These are phyloP conservation scores for Saccostrea glomerata DNA, from an alignment of 1,140 invertebrate genomes.

Conservation along the genomic window DNA sequence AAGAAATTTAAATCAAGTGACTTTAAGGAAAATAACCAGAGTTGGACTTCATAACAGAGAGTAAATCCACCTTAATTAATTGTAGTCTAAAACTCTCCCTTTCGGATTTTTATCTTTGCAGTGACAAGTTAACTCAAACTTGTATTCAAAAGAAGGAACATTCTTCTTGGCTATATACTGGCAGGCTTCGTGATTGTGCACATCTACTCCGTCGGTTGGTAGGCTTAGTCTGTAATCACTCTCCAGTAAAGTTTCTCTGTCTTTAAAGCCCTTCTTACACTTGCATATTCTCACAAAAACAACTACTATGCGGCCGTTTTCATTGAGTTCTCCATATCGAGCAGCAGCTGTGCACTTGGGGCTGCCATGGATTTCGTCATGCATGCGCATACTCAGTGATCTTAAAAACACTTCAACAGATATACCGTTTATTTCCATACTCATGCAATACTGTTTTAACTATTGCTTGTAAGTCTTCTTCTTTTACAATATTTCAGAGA, in stretches of 20 bases:
- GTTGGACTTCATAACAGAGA: neutral
- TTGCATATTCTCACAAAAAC: neutral
- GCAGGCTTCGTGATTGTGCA: neutral
- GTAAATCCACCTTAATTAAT: neutral
- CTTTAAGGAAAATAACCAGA: too few relatives aligned
- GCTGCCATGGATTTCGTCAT: neutral
- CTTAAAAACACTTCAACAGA: neutral
- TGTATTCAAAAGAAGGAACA: neutral
- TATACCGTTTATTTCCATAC: neutral
- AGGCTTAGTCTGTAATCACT: neutral
- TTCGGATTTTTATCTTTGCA: neutral
- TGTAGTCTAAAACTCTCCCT: neutral
- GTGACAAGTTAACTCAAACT: neutral
- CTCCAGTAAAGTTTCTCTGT: neutral
- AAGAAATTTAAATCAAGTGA: too few relatives aligned
- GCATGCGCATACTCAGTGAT: conserved; percentile 14
- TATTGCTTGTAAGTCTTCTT: too few relatives aligned
- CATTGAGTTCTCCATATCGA: neutral
- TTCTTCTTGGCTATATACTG: neutral
- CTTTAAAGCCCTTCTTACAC: neutral
- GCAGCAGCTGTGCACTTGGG: neutral
- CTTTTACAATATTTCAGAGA: too few relatives aligned
- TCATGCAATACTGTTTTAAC: neutral
- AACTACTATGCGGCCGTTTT: conserved; percentile 10
- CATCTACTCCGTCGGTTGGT: neutral